Base-by-base conservation (phyloP, 2,113 vertebrate genomes). In the Sterna hirundo region DNA sequence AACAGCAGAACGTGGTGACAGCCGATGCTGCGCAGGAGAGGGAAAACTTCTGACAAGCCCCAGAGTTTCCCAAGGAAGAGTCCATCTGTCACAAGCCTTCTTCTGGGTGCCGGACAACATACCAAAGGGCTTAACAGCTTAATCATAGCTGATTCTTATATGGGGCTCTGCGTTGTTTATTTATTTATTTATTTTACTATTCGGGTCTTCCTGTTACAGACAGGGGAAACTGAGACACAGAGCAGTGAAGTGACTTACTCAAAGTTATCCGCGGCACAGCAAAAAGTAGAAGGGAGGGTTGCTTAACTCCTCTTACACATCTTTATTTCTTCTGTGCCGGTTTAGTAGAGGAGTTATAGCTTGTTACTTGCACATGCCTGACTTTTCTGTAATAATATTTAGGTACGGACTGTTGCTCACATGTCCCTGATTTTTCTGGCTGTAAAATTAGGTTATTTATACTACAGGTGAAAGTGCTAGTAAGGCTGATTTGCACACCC, bases 101-200 rank as follows among this genome's bases (percentile, higher is more conserved):
- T 77, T n/a, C 58, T 6, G 54, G 13, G 44, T 76, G 60, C 46
- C 0, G 14, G 42, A 34, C 52, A 36, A n/a, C 58, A 82, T 94
- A 91, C 66, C 84, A 38, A 58, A 57, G 66, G 54, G 74, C 70
- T 94, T 94, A 96, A 79, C 69, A 65, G 16, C 25, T 76, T 83
- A 82, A 72, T 76, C 38, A 4, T 32, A 47, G 55, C 69, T 68
- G 88, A 55, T 86, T 68, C n/a, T 38, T 76, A 17, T 15, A n/a
- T 5, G 20, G 27, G 25, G 10, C 22, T 54, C 57, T 65, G 38
- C 23, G 20, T 13, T 85, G 38, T 64, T 81, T 85, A 38, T 68
- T 81, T 83, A 57, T 71, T 44, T 83, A 38, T 54, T 74, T 72
- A 57, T 54, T 87, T 87, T 68, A 25, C 46, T 86, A 6, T 36